Conservation (phyloP, 2,888 invertebrate species). For the Slavum lentiscoides region DNA sequence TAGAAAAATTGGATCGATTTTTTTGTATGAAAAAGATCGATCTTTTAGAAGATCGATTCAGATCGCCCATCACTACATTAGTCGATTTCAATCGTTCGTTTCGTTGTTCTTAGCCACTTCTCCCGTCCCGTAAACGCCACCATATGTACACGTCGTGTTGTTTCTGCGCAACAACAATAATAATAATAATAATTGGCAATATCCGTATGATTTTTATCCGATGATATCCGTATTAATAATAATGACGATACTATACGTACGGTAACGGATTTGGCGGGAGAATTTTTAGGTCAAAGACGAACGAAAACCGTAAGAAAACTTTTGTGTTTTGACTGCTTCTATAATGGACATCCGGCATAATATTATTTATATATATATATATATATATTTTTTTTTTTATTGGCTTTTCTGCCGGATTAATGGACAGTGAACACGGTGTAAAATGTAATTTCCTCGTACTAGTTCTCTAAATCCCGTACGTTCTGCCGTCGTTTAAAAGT, state of each 20-base stretch:
- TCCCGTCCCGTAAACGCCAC: too few species aligned
- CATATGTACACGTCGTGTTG: too few species aligned
- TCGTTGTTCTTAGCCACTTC: too few species aligned
- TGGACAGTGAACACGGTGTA: conserved; percentile 4
- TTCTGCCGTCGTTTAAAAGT: conserved; percentile 29
- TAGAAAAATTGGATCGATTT: too few species aligned
- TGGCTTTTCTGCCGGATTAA: neutral
- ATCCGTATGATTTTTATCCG: too few species aligned
- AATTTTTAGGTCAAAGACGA: conserved; percentile 28
- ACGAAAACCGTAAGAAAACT: conserved; percentile 2
- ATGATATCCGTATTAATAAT: neutral
- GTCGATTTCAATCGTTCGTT: too few species aligned
- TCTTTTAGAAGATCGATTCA: too few species aligned
- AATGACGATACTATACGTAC: neutral
- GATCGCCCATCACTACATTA: too few species aligned
- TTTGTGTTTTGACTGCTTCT: conserved; percentile 18
- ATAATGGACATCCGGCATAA: neutral
- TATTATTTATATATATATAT: too few species aligned
- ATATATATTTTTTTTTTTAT: neutral
- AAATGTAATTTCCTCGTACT: conserved; percentile 20
- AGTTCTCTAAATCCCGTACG: neutral
- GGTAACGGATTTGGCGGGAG: neutral
- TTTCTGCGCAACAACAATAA: too few species aligned
- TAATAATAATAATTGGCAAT: too few species aligned
- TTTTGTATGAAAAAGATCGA: too few species aligned